Conservation (phyloP, 2,888 invertebrate species). For the Stenurella melanura region DNA sequence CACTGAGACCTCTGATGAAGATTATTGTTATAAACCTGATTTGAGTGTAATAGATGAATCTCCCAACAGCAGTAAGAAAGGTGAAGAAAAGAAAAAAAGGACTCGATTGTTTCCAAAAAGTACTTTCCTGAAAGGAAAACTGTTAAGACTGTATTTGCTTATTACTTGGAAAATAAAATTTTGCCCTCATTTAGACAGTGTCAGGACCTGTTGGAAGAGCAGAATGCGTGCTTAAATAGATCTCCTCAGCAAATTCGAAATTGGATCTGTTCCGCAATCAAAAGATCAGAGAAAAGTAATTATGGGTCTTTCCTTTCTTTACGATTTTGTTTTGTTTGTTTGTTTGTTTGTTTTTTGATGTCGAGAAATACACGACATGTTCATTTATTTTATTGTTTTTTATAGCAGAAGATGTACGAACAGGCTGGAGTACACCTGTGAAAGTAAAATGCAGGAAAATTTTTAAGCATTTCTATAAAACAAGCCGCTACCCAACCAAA, state of each 20-base stretch:
- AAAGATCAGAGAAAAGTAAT: too few relatives aligned
- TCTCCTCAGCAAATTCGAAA: not conserved
- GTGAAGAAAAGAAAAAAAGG: not conserved
- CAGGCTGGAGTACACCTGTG: not conserved
- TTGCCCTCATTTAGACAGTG: conserved; percentile 1
- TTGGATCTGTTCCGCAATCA: too few relatives aligned
- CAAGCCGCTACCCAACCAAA: not conserved
- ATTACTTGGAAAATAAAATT: conserved; percentile 4
- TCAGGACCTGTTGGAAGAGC: not conserved
- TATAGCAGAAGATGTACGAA: not conserved
- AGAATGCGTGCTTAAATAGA: not conserved
- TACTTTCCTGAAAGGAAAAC: conserved; percentile 17
- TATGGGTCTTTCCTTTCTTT: too few relatives aligned
- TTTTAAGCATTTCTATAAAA: conserved; percentile 2
- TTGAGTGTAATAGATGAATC: conserved; percentile 1
- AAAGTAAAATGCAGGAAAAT: not conserved
- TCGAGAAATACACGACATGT: too few relatives aligned
- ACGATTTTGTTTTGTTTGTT: too few relatives aligned
- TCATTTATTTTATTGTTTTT: not conserved
- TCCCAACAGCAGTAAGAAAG: not conserved
- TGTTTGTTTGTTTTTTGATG: too few relatives aligned
- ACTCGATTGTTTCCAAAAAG: not conserved
- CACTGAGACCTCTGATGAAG: not conserved
- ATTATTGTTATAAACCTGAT: not conserved
- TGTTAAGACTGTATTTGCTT: not conserved